These are phyloP conservation scores for Anneissia japonica DNA, from an alignment of 35 echinoderm and acorn worm species.

Conservation along the genomic window DNA sequence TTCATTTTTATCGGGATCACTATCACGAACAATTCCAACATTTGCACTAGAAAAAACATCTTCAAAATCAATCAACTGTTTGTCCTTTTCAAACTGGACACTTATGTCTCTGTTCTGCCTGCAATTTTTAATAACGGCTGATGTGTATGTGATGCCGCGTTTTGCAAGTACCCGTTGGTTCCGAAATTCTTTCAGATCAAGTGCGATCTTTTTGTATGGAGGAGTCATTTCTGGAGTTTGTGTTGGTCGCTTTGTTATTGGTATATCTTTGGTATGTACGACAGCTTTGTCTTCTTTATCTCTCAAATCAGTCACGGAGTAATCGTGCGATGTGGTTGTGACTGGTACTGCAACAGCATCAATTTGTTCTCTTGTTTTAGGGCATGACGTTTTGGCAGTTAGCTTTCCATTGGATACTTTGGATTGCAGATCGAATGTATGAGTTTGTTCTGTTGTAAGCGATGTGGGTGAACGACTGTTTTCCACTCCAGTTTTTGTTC, in stretches of 20 bases:
- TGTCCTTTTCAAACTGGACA: constrained; percentile 59
- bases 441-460: background rate
- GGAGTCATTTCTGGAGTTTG: constrained; percentile 55
- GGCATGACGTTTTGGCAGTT: background rate
- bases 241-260: background rate
- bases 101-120: constrained; percentile 50
- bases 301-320: background rate
- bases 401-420: background rate
- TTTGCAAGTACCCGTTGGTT: constrained; percentile 59
- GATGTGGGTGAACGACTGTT: background rate
- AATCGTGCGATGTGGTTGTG: background rate
- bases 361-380: background rate
- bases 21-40: constrained; percentile 58
- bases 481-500: background rate
- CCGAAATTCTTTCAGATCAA: constrained; percentile 55
- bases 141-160: constrained; percentile 33
- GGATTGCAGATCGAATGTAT: too few species aligned
- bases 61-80: constrained; percentile 14
- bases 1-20: constrained; percentile 42
- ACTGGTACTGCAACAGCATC: background rate
- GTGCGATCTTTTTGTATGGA: constrained; percentile 56
- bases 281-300: background rate
- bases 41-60: constrained; percentile 38
- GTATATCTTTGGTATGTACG: background rate
- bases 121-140: constrained; percentile 62